These are phyloP conservation scores for Edolisoma coerulescens DNA, from an alignment of 2,113 vertebrate genomes.

Conservation along the genomic window DNA sequence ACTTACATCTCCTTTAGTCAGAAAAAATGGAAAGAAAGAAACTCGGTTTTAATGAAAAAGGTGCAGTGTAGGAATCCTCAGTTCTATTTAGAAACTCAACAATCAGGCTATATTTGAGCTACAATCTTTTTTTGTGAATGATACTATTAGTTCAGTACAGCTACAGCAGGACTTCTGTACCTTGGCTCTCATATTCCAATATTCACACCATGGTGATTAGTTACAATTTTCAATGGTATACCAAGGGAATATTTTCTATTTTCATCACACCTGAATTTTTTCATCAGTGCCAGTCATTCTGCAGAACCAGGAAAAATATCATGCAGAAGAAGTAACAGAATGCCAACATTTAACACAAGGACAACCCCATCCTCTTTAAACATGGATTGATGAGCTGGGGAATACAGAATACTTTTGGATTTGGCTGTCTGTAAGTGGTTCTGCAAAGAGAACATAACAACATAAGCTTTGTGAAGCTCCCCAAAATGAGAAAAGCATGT, in stretches of 20 bases:
- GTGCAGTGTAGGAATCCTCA: not conserved
- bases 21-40: not conserved
- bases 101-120: not conserved
- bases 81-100: not conserved
- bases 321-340: slow-evolving; percentile 20
- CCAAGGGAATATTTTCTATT: not conserved
- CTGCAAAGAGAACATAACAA: not conserved
- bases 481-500: slow-evolving; percentile 48
- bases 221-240: not conserved
- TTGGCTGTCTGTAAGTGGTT: not conserved
- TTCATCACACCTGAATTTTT: slow-evolving; percentile 21
- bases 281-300: not conserved
- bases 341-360: slow-evolving; percentile 18
- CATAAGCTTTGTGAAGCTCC: not conserved
- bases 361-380: slow-evolving; percentile 36
- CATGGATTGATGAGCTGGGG: not conserved
- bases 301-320: slow-evolving; percentile 18
- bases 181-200: not conserved
- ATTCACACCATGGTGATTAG: not conserved
- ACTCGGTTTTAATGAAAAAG: not conserved
- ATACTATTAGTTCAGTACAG: not conserved
- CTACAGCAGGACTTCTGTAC: not conserved
- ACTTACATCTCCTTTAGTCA: not conserved
- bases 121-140: not conserved
- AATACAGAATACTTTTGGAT: slow-evolving; percentile 19